Evolutionary conservation across 2,888 invertebrate genomes (phyloP).

Genomic region (Parasteatoda lunata): DNA sequence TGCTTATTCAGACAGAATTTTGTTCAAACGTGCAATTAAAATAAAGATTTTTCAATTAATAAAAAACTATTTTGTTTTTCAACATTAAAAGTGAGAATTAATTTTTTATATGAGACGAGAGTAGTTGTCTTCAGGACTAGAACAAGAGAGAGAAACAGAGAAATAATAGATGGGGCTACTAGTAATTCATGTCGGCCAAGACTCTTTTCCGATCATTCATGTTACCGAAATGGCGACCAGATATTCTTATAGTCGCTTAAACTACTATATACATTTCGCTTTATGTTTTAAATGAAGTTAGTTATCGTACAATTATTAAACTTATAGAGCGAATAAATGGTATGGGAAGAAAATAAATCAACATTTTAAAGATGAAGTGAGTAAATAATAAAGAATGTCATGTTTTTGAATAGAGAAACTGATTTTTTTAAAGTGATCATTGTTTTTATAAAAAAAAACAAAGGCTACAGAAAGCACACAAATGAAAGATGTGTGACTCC

Average conservation of each 20-base stretch:
- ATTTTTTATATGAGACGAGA: slow-evolving; percentile 33
- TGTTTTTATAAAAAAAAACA: too few species aligned
- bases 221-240: slow-evolving; percentile 66
- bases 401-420: not conserved
- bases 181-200: slow-evolving; percentile 60
- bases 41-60: not conserved
- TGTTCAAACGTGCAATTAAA: not conserved
- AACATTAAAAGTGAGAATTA: not conserved
- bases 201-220: slow-evolving; percentile 35
- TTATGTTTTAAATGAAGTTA: too few species aligned
- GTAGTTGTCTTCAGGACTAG: slow-evolving; percentile 8
- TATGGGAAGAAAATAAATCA: too few species aligned
- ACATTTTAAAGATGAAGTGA: not conserved
- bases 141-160: not conserved
- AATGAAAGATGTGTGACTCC: too few species aligned
- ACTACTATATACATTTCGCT: too few species aligned
- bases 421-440: not conserved
- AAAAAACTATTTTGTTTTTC: not conserved
- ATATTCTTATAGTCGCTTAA: not conserved
- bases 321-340: too few species aligned
- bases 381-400: not conserved
- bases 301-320: too few species aligned
- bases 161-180: slow-evolving; percentile 66
- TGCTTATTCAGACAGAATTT: too few species aligned
- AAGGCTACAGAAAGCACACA: too few species aligned